phyloP scores from a whole-genome alignment of 2,113 vertebrate species.

The Sceloporus undulatus region DNA sequence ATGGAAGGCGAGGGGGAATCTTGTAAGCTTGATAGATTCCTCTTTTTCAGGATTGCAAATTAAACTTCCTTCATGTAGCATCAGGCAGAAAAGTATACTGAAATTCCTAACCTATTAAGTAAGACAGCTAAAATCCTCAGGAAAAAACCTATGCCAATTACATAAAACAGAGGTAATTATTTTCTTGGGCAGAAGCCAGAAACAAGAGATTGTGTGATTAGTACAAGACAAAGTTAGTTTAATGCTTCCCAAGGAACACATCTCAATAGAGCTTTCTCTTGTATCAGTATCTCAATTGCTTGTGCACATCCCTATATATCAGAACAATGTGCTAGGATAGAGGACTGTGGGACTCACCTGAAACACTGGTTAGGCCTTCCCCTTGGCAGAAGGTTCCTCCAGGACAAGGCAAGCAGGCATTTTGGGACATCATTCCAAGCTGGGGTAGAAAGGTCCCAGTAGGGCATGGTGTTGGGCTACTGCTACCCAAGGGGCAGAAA shows the following conservation, averaged over 20 bases:
- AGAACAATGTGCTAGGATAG: background rate
- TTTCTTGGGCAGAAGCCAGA: background rate
- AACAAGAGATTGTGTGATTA: background rate
- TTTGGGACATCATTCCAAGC: slow-evolving; percentile 69
- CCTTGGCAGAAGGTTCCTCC: slow-evolving; percentile 82
- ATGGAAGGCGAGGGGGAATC: background rate
- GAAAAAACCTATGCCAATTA: background rate
- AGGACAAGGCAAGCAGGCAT: slow-evolving; percentile 82
- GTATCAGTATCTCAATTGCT: background rate
- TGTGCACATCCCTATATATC: background rate
- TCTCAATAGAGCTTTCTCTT: background rate
- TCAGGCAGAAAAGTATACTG: background rate
- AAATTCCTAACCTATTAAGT: background rate
- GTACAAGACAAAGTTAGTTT: background rate
- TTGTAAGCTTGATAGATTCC: background rate
- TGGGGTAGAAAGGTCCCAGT: slow-evolving; percentile 80
- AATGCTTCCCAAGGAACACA: background rate
- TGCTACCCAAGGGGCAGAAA: slow-evolving; percentile 84
- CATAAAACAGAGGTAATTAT: background rate
- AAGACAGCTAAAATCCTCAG: background rate
- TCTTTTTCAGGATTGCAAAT: background rate
- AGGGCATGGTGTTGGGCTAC: slow-evolving; percentile 81
- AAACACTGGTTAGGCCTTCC: slow-evolving; percentile 72
- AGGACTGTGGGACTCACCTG: slow-evolving; percentile 49
- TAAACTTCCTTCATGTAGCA: background rate